These are phyloP conservation scores for Solen grandis DNA, from an alignment of 1,140 invertebrate genomes.

Conservation along the genomic window DNA sequence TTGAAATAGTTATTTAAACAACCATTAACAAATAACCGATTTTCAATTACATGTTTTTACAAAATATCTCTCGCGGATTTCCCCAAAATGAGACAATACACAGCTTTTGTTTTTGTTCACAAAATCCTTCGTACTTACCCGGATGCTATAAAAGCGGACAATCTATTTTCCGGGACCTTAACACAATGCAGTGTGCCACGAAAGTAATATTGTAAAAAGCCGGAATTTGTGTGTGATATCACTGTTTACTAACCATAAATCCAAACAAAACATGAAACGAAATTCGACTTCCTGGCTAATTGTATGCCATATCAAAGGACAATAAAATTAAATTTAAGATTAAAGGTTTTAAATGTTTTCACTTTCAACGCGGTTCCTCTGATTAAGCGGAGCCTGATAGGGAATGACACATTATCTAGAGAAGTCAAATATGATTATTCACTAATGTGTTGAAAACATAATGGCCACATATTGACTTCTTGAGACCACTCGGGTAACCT, in stretches of 20 bases:
- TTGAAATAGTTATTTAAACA: too few relatives aligned
- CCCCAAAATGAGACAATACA: too few relatives aligned
- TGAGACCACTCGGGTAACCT: background rate
- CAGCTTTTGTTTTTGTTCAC: too few relatives aligned
- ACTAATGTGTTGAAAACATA: constrained; percentile 16
- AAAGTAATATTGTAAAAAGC: too few relatives aligned
- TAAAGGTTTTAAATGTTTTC: constrained; percentile 16
- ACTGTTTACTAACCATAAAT: constrained; percentile 25
- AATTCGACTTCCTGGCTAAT: background rate
- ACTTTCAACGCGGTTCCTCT: constrained; percentile 20
- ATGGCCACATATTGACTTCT: background rate
- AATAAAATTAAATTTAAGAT: constrained; percentile 35
- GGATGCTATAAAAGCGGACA: too few relatives aligned
- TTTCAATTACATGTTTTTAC: too few relatives aligned
- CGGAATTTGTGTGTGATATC: background rate
- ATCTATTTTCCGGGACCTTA: too few relatives aligned
- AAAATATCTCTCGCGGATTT: too few relatives aligned
- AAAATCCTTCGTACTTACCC: too few relatives aligned
- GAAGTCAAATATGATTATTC: constrained; percentile 10
- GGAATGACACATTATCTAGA: constrained; percentile 18
- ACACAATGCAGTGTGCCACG: too few relatives aligned
- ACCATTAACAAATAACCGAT: too few relatives aligned
- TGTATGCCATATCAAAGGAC: constrained; percentile 11
- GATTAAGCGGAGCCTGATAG: constrained; percentile 3
- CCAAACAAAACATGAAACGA: constrained; percentile 31